phyloP scores from a whole-genome alignment of 2,888 invertebrate genomes.

The Caenorhabditis sp. region DNA sequence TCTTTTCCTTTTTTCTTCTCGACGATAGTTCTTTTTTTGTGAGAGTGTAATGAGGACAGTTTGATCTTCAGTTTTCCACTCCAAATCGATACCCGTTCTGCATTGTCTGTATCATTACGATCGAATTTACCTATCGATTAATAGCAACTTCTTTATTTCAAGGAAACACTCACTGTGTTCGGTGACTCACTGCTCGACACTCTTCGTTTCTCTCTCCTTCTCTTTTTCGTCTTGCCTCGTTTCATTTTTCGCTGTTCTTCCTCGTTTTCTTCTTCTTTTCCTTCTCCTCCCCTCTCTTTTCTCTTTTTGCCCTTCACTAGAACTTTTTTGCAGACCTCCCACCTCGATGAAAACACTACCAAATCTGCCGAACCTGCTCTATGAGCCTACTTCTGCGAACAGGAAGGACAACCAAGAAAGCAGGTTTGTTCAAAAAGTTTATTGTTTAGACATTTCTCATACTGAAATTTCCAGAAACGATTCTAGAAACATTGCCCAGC shows the following conservation, averaged over 20 bases:
- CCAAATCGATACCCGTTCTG: too few species aligned
- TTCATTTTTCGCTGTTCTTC: slow-evolving; percentile 12
- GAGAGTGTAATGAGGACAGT: too few species aligned
- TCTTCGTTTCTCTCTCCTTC: slow-evolving; percentile 7
- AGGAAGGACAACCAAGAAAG: not conserved
- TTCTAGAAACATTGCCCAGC: not conserved
- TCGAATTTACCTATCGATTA: too few species aligned
- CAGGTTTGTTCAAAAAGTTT: not conserved
- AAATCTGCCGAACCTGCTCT: too few species aligned
- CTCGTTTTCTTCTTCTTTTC: not conserved
- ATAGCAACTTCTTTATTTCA: not conserved
- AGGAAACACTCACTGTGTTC: not conserved
- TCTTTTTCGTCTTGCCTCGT: not conserved
- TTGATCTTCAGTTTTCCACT: too few species aligned
- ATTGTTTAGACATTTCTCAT: not conserved
- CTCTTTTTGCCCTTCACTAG: not conserved
- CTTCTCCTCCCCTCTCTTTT: not conserved
- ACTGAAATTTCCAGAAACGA: not conserved
- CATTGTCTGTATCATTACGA: too few species aligned
- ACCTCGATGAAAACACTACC: not conserved
- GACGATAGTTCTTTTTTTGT: too few species aligned
- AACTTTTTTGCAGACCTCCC: not conserved
- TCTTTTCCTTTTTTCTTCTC: too few species aligned
- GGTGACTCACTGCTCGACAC: not conserved
- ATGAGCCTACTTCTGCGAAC: too few species aligned